Evolutionary conservation across 53 echinoderm and acorn worm genomes (phyloP), one percentile per base, ranked within the genome.

Genomic region (Zoroaster sp.): DNA sequence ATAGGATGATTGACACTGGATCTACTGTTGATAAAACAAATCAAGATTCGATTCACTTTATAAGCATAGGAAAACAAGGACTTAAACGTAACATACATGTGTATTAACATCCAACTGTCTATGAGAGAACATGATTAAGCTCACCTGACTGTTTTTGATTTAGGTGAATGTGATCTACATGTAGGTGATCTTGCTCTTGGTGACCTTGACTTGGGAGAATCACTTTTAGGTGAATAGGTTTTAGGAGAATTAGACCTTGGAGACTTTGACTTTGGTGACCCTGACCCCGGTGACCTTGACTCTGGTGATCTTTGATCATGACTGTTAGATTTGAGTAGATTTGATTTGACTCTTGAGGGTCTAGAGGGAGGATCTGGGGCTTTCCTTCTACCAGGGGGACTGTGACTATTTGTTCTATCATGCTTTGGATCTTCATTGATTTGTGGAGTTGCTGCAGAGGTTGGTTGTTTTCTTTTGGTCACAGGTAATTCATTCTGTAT

Each of bases 251-350:
- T 31, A 55, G 76, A 70, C 79, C 74, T 89, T 13, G 78, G 89
- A 41, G 89, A 89, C 37, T 89, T 89, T 37, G 79, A 72, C 72
- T 28, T 89, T 1, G 89, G 89, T 28, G 89, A 89, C 30, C 78
- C 78, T 25, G 89, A 89, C 39, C 81, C 42, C 5, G 81, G 90
- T 40, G 74, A 73, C 59, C 81, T 72, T 1, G 67, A 20, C 32
- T 53, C 59, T 7, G 80, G 43, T 33, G 45, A 43, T 46, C 63
- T 70, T 10, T 70, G 51, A 15, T 85, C 85, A 8, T 85, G 71
- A 51, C 71, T 70, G 46, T 70, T 70, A 44, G 67, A 83, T 33
- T 69, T 83, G 36, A 70, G 47, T 14, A 68, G 81, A 30, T 72
- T 13, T n/a, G 85, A 0, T 32, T 85, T 85, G 9, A 35, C 65